Evolutionary conservation across 2,113 vertebrate genomes (phyloP).

Genomic region (Formicarius rufipectus): DNA sequence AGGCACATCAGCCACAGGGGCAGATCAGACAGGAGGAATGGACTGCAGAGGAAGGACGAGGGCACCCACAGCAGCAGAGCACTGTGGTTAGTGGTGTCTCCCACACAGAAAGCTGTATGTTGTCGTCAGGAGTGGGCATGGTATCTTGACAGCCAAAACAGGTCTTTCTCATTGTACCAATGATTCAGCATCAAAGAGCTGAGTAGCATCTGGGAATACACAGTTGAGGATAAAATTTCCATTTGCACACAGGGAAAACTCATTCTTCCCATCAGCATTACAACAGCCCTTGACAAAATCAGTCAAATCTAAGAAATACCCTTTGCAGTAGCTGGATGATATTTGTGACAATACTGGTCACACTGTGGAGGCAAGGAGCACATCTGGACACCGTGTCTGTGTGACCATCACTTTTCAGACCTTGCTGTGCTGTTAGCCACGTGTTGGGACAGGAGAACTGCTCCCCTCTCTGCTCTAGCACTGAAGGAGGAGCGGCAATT

Average conservation of each 20-base stretch:
- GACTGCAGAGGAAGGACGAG: background rate
- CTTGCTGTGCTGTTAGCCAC: background rate
- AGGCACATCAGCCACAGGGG: background rate
- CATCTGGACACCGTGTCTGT: accelerated
- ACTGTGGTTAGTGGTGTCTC: background rate
- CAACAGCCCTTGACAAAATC: background rate
- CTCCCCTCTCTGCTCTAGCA: background rate
- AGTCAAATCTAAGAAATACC: background rate
- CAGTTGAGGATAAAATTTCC: background rate
- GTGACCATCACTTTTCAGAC: background rate
- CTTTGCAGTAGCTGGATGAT: background rate
- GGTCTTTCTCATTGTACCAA: background rate
- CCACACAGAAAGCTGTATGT: accelerated
- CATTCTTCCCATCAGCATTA: background rate
- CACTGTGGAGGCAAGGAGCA: background rate
- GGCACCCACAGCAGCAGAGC: background rate
- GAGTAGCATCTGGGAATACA: background rate
- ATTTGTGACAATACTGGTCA: background rate
- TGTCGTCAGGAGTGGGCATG: background rate
- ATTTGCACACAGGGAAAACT: background rate
- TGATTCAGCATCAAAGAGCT: background rate
- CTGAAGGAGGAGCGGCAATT: background rate
- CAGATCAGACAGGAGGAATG: background rate
- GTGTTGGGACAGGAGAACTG: background rate
- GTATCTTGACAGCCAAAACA: background rate